phyloP scores from a whole-genome alignment of 2,888 invertebrate species.

The Cryptocephalus moraei region DNA sequence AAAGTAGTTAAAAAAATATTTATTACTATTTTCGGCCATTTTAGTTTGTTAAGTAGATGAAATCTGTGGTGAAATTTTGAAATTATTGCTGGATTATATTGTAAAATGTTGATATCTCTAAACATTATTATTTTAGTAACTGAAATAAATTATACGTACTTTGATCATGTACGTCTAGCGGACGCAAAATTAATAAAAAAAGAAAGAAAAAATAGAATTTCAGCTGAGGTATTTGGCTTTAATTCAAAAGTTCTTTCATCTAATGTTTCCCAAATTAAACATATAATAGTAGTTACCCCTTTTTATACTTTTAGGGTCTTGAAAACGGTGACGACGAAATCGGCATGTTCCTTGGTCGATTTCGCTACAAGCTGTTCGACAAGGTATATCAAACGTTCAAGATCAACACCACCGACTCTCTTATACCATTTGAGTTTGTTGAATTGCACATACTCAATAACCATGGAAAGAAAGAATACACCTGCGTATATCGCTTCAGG shows the following conservation, averaged over 20 bases:
- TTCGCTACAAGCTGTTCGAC: constrained; percentile 39
- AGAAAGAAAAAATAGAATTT: too few species aligned
- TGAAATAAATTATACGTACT: too few species aligned
- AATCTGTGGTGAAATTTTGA: too few species aligned
- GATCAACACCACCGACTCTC: constrained; percentile 7
- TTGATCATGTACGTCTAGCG: too few species aligned
- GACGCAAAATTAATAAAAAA: too few species aligned
- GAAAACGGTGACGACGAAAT: constrained; percentile 8
- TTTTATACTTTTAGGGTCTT: constrained; percentile 19
- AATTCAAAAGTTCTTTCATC: not conserved
- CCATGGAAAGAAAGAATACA: constrained; percentile 58
- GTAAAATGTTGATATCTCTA: too few species aligned
- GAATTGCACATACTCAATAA: constrained; percentile 48
- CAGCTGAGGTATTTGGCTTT: too few species aligned
- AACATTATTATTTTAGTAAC: too few species aligned
- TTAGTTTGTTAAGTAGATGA: too few species aligned
- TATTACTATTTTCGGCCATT: too few species aligned
- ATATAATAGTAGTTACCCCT: not conserved
- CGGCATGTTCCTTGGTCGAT: constrained; percentile 38
- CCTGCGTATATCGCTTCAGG: constrained; percentile 63
- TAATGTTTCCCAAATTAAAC: not conserved
- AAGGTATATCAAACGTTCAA: constrained; percentile 45
- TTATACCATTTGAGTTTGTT: constrained; percentile 32
- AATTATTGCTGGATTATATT: too few species aligned
- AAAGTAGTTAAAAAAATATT: too few species aligned